Evolutionary conservation across 2,888 invertebrate species (phyloP), one percentile per base, ranked within the genome.

Genomic region (Colostygia pectinataria): DNA sequence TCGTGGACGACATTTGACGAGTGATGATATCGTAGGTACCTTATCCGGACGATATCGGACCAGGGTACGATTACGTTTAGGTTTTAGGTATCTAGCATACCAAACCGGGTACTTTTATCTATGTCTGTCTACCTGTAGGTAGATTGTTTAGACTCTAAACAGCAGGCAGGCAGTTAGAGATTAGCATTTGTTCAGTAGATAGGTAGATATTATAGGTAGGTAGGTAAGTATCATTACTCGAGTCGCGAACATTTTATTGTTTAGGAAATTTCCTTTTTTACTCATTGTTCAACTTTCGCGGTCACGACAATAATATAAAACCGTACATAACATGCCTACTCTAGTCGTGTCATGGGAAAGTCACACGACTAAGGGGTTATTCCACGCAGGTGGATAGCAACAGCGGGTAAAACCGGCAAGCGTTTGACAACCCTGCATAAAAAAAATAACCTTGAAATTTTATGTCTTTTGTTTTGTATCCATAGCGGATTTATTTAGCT

Each of bases 261-360:
- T 14, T 8, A 29, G 8, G 28, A 8, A 29, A 38, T 38, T 43
- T 37, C 33, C 13, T 34, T 34, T 2, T 32, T 12, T 4, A 15
- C 20, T 33, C 24, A 14, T 28, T 33, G 28, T 24, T 32, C 39
- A 24, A 47, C 50, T 57, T 48, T 58, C 53, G 31, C 59, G 49
- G 58, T 56, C 54, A 56, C 48, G 53, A 44, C 45, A 37, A 23
- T 41, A 46, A 45, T 40, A 52, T 51, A 52, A 56, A 53, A 53
- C 50, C 20, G 36, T 57, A 49, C 33, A 43, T 32, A 15, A 56
- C 53, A 45, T 61, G 55, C 53, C 40, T 57, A 57, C 59, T 14
- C 23, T 23, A 23, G 39, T 8, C 12, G 39, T 37, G 50, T 33
- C 55, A 68, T 70, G 71, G 61, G 70, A 71, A 71, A 70, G 61